These are phyloP conservation scores for Tetragonula clypearis DNA, from an alignment of 1,140 invertebrate species.

Conservation along the genomic window DNA sequence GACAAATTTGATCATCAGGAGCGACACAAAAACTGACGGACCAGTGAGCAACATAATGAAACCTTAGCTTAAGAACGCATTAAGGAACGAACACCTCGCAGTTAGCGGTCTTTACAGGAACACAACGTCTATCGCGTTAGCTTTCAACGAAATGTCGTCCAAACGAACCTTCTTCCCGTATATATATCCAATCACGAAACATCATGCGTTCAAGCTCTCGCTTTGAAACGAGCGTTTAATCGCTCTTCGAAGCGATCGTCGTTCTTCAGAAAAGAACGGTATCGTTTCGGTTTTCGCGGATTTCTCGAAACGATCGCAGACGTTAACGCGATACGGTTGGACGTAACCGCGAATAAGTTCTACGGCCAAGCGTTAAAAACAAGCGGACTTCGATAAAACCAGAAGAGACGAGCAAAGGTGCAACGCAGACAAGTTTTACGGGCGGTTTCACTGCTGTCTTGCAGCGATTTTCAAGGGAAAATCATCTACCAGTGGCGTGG, in stretches of 20 bases:
- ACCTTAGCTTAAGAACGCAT: conserved; percentile 13
- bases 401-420: conserved; percentile 33
- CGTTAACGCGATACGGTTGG: background rate
- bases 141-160: background rate
- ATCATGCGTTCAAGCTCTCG: background rate
- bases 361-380: conserved; percentile 38
- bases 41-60: background rate
- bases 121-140: background rate
- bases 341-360: conserved; percentile 16
- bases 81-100: conserved; percentile 10
- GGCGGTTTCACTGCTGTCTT: background rate
- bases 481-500: background rate
- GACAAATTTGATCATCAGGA: conserved; percentile 1
- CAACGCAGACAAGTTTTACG: conserved; percentile 32
- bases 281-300: conserved; percentile 19
- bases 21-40: background rate
- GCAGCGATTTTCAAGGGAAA: conserved; percentile 17
- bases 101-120: background rate
- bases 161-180: background rate
- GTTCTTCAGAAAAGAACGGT: conserved; percentile 26
- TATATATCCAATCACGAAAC: background rate
- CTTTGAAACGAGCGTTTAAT: conserved; percentile 57
- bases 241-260: conserved; percentile 33
- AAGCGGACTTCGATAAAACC: conserved; percentile 44
- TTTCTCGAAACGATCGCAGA: conserved; percentile 32